phyloP scores from a whole-genome alignment of 2,888 invertebrate genomes.

The Brenthis ino region DNA sequence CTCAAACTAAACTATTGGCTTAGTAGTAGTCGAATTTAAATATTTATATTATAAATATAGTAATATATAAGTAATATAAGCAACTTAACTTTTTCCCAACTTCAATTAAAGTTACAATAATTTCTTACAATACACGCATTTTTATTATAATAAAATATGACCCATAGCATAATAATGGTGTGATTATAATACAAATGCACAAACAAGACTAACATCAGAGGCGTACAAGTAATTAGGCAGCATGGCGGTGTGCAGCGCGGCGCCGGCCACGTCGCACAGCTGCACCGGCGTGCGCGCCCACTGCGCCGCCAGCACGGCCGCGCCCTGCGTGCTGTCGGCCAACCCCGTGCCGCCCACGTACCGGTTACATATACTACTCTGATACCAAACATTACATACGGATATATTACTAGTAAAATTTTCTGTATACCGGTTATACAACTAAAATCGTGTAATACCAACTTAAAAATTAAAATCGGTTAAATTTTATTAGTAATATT shows the following conservation, averaged over 20 bases:
- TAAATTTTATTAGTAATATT: too few species aligned
- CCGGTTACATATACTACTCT: constrained; percentile 72
- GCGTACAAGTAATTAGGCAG: constrained; percentile 88
- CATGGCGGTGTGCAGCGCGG: constrained; percentile 89
- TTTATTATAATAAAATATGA: background rate
- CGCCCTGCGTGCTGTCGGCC: constrained; percentile 67
- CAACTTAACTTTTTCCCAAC: too few species aligned
- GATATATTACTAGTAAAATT: too few species aligned
- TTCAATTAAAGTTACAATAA: background rate
- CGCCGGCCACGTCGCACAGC: constrained; percentile 93
- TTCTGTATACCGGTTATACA: too few species aligned
- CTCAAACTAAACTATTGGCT: too few species aligned
- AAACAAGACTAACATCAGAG: constrained; percentile 83
- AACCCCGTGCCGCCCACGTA: constrained; percentile 61
- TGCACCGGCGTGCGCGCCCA: constrained; percentile 83
- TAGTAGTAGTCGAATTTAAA: too few species aligned
- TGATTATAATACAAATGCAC: background rate
- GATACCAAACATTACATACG: constrained; percentile 45
- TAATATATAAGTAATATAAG: too few species aligned
- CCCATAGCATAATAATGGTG: too few species aligned
- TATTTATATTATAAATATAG: too few species aligned
- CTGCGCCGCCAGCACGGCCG: constrained; percentile 75
- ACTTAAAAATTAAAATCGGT: too few species aligned
- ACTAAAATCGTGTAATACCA: too few species aligned
- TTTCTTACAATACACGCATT: background rate